phyloP scores from a whole-genome alignment of 2,797 vertebrate species.

The Ctenopoma kingsleyae region DNA sequence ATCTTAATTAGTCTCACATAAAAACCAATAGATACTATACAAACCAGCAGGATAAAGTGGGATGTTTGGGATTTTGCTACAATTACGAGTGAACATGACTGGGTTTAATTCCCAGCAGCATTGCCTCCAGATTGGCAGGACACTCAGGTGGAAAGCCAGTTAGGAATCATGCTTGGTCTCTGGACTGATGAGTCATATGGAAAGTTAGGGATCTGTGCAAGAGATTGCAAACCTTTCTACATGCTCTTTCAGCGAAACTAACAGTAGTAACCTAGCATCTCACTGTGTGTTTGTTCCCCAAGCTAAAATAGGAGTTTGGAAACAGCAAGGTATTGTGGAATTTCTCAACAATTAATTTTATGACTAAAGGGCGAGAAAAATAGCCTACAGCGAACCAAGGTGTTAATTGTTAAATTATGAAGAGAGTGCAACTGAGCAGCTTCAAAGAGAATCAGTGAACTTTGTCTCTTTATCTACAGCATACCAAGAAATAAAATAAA shows the following conservation, averaged over 20 bases:
- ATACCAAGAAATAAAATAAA: not conserved
- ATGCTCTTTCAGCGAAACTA: not conserved
- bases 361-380: slow-evolving; percentile 1
- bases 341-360: not conserved
- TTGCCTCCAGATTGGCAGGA: slow-evolving; percentile 8
- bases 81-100: slow-evolving; percentile 6
- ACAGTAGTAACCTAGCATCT: not conserved
- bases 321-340: not conserved
- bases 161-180: slow-evolving; percentile 26
- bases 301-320: not conserved
- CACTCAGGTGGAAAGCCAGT: slow-evolving; percentile 15
- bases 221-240: slow-evolving; percentile 2
- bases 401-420: slow-evolving; percentile 8
- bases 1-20: slow-evolving; percentile 32
- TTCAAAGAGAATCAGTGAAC: slow-evolving; percentile 17
- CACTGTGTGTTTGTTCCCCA: not conserved
- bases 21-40: slow-evolving; percentile 19
- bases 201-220: not conserved
- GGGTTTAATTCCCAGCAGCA: slow-evolving; percentile 9
- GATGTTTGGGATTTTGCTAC: slow-evolving; percentile 21
- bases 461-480: not conserved
- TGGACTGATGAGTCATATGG: slow-evolving; percentile 24
- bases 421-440: slow-evolving; percentile 11
- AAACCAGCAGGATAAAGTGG: not conserved
- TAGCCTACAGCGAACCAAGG: slow-evolving; percentile 4